These are phyloP conservation scores for Blastomussa wellsi DNA, from an alignment of 92 coral and sea anemone species.

Conservation along the genomic window DNA sequence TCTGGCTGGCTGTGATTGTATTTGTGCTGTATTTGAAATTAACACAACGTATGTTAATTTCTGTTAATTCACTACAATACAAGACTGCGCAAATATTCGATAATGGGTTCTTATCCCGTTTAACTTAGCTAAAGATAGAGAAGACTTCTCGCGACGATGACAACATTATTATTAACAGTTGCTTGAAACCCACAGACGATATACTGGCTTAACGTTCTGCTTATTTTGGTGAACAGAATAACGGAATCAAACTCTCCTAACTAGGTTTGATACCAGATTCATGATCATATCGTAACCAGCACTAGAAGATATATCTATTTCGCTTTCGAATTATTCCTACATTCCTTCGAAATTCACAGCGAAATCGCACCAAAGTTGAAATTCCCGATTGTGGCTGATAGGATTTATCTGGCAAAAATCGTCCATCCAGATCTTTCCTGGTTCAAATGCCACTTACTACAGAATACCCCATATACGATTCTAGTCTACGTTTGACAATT, in stretches of 20 bases:
- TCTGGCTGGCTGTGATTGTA: neutral
- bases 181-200: neutral
- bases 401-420: neutral
- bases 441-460: neutral
- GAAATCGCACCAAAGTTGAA: slow-evolving; percentile 14
- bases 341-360: neutral
- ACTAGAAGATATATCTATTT: neutral
- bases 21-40: slow-evolving; percentile 31
- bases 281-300: too few relatives aligned
- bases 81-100: neutral
- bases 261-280: neutral
- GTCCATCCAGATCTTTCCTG: neutral
- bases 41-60: slow-evolving; percentile 27
- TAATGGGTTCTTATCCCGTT: neutral
- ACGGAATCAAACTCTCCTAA: neutral
- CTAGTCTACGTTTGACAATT: neutral
- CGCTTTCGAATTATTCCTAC: neutral
- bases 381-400: neutral
- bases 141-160: neutral
- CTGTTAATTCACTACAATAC: slow-evolving; percentile 20
- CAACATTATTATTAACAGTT: neutral
- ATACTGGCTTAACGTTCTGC: neutral
- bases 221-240: neutral
- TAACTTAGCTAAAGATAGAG: neutral
- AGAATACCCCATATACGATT: neutral